Base-by-base conservation (phyloP, 2,888 invertebrate species). In the Orchesellides sinensis region DNA sequence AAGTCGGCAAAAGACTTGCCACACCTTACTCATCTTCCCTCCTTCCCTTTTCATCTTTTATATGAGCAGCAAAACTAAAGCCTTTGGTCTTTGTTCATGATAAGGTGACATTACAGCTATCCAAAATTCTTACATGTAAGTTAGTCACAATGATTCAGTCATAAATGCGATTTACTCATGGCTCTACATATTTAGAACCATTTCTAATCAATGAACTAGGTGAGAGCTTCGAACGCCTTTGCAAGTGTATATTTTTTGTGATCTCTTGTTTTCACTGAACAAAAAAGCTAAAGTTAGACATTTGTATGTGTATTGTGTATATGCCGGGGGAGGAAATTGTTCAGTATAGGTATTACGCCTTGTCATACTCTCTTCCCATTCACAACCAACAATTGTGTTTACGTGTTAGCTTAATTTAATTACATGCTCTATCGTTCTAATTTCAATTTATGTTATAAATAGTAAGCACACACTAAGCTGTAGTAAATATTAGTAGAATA, bases 11-110 rank as follows among this genome's bases (percentile, higher is more conserved):
- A 63, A 72, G 49, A 69, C 19, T 54, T 19, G 66, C 80, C 80
- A 80, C 81, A 81, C 74, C 81, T 81, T 66, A 73, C 72, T 49
- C 80, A 74, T 68, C 73, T 68, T 69, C 59, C 66, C 52, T 29
- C 81, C 56, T 63, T 63, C 35, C 59, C 27, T 45, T 70, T 70
- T 70, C 78, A 78, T 52, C 70, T 78, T 78, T 35, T 70, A 63
- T 63, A 19, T 70, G 19, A 25, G 35, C n/a, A 40, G 27, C 59
- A 12, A 59, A 25, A 59, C 25, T 59, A 17, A n/a, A n/a, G n/a
- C 49, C n/a, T 8, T 47, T 47, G 27, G 5, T 29, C 59, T 19
- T 59, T 29, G 12, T n/a, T 59, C 21, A 35, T 29, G 27, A 27
- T 25, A 59, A 8, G 23, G 40, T 63, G 63, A 63, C 63, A 63